These are phyloP conservation scores for Drosophila flavopinicola DNA, from an alignment of 2,888 invertebrate species.

Conservation along the genomic window DNA sequence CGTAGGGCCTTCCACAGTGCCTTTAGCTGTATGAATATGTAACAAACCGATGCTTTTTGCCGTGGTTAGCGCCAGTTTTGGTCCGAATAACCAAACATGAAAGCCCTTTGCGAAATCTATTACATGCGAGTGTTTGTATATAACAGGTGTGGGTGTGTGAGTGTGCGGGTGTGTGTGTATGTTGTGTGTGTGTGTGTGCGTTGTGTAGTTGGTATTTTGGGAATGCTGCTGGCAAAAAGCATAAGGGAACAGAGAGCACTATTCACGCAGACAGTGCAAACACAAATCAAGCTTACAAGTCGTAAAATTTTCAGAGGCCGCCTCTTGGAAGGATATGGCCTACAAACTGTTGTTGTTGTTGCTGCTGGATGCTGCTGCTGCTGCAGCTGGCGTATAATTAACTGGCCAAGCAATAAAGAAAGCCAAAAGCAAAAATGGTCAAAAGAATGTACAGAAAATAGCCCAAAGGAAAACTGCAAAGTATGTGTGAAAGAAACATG, in stretches of 20 bases:
- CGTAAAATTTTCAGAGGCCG: conserved; percentile 21
- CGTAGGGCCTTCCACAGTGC: background rate
- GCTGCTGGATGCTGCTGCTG: conserved; percentile 10
- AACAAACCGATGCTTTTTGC: background rate
- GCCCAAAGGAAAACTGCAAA: conserved; percentile 1
- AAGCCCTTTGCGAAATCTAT: conserved; percentile 20
- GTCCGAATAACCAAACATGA: conserved; percentile 8
- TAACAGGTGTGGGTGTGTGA: background rate
- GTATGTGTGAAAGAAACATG: background rate
- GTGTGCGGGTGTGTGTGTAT: background rate
- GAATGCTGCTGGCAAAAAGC: conserved; percentile 1
- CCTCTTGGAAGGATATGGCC: background rate
- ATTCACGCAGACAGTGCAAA: conserved; percentile 19
- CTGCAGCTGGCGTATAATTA: conserved; percentile 46
- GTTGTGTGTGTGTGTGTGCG: background rate
- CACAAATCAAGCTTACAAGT: conserved; percentile 40
- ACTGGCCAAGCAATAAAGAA: conserved; percentile 17
- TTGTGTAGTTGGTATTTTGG: conserved; percentile 12
- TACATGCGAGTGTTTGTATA: conserved; percentile 4
- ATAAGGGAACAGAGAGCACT: conserved; percentile 1
- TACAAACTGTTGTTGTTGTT: conserved; percentile 24
- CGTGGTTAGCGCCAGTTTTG: conserved; percentile 4
- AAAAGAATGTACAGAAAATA: conserved; percentile 3
- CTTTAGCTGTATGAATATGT: background rate
- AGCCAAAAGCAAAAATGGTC: conserved; percentile 14